Conservation (phyloP, 2,797 vertebrate genomes). For the Coreius guichenoti region DNA sequence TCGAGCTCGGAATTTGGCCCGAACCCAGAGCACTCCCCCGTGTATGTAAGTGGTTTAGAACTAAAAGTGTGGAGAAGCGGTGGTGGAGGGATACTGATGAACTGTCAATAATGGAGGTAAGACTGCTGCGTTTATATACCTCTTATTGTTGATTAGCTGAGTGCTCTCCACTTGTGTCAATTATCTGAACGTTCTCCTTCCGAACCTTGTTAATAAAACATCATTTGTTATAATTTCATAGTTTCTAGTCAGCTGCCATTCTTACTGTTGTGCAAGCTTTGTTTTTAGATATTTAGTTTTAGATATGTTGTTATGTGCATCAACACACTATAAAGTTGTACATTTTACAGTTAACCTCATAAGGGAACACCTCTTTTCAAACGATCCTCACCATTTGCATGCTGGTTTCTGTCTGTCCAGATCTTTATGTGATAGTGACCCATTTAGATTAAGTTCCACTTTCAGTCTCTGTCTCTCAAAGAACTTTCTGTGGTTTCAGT, state of each 20-base stretch:
- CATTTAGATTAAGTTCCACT: not conserved
- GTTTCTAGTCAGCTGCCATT: not conserved
- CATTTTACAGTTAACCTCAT: not conserved
- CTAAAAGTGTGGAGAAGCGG: too few species aligned
- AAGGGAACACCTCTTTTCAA: not conserved
- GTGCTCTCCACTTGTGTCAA: too few species aligned
- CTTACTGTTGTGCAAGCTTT: not conserved
- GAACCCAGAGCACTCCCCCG: too few species aligned
- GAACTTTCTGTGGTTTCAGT: constrained; percentile 9
- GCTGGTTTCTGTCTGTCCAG: not conserved
- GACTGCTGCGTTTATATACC: too few species aligned
- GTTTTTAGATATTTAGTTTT: too few species aligned
- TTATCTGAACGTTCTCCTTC: too few species aligned
- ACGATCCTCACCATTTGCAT: not conserved
- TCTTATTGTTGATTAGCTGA: too few species aligned
- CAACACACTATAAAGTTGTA: not conserved
- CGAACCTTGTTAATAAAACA: too few species aligned
- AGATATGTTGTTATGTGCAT: not conserved
- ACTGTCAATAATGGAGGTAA: too few species aligned
- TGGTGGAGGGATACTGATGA: too few species aligned
- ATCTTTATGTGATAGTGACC: not conserved
- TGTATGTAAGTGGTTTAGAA: too few species aligned
- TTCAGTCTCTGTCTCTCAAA: not conserved
- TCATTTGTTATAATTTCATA: not conserved
- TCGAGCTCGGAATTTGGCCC: too few species aligned